Evolutionary conservation across 1,140 invertebrate genomes (phyloP), one percentile per base, ranked within the genome.

Genomic region (Lordiphosa clarofinis): DNA sequence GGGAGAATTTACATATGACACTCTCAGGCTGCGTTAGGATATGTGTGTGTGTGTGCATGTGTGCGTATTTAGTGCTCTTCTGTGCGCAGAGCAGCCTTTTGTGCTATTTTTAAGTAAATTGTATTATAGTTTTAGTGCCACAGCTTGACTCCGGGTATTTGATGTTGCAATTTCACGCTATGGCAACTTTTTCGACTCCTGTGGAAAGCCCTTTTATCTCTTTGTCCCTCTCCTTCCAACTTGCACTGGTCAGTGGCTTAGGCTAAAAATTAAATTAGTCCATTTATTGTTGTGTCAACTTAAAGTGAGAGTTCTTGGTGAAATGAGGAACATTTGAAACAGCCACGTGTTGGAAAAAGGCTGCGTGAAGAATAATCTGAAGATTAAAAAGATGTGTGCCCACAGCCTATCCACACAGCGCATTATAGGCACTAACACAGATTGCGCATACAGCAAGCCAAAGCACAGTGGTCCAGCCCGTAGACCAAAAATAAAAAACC

Each of bases 1-100:
- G 78, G 78, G 78, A 82, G 64, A 82, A 82, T 82, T 82, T 82
- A 82, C 78, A 82, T 82, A 84, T 82, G 78, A 84, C 73, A 84
- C 78, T 84, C 56, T 50, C 71, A 60, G 57, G 31, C 48, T 42
- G 53, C 54, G 60, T 48, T 40, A 40, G 39, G 54, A 42, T 42
- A 19, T 21, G 3, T 37, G 21, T 53, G 54, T 49, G 13, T 60
- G 64, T 57, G 59, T 37, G 21, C 53, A 54, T 49, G 13, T 60
- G 64, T 57, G 59, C 59, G 64, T 64, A 43, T 57, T 79, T 79
- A 79, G 73, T 76, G 73, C 67, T 76, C 73, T 64, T 76, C 72
- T 76, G 73, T 73, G 74, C 73, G 76, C 56, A 62, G 56, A 47
- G 43, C 24, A 47, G 57, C 47, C 63, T 56, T 68, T 56, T 81